phyloP scores from a whole-genome alignment of 2,888 invertebrate species.

The Eulithis testata region DNA sequence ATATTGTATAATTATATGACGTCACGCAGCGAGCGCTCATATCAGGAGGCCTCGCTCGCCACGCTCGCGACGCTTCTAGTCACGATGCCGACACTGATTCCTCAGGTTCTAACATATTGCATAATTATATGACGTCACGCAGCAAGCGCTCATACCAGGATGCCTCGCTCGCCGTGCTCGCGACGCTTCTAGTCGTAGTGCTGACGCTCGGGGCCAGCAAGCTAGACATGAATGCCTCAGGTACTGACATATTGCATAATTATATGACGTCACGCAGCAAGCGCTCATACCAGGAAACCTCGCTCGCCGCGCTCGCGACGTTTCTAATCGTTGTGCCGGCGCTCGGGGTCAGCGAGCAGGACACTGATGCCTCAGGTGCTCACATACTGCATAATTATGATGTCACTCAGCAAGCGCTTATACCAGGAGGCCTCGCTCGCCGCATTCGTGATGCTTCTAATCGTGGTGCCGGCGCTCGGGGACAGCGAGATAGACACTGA shows the following conservation, averaged over 20 bases:
- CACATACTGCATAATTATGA: neutral
- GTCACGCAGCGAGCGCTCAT: too few species aligned
- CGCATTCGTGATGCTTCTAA: constrained; percentile 52
- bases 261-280: neutral
- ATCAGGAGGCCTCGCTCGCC: too few species aligned
- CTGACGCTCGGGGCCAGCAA: constrained; percentile 30
- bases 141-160: too few species aligned
- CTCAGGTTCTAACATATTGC: too few species aligned
- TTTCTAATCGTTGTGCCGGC: constrained; percentile 15
- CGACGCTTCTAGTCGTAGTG: constrained; percentile 8
- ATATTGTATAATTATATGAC: too few species aligned
- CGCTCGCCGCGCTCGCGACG: constrained; percentile 67
- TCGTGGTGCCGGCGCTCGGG: constrained; percentile 23
- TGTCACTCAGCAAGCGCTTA: constrained; percentile 45
- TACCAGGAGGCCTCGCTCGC: constrained; percentile 64
- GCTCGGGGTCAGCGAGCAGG: constrained; percentile 28
- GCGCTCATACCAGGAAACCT: constrained; percentile 57
- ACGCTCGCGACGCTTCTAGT: too few species aligned
- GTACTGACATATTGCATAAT: constrained; percentile 13
- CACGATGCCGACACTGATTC: constrained; percentile 49
- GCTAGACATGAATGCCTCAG: constrained; percentile 25
- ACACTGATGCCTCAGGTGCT: constrained; percentile 31
- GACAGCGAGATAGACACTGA: constrained; percentile 25
- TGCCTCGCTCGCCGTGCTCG: too few species aligned
- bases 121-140: too few species aligned